Base-by-base conservation (phyloP, 2,888 invertebrate genomes). In the Odontocerum albicorne region DNA sequence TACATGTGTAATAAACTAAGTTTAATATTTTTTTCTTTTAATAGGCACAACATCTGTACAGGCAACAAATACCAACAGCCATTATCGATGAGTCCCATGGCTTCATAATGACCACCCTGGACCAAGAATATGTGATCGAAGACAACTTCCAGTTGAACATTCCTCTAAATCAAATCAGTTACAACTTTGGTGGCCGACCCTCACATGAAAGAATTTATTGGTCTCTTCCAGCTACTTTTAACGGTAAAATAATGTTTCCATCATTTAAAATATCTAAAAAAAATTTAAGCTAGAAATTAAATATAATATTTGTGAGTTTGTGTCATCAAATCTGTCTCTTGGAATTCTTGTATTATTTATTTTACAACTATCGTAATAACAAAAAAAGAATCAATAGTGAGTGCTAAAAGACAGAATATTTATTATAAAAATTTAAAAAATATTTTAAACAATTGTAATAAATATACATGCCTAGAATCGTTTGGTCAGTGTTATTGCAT, bases 201-300 rank as follows among this genome's bases (percentile, higher is more conserved):
- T 74, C 75, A 4, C 73, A 74, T 50, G 67, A 79, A 65, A 66
- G 81, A 64, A 72, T 85, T 36, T 92, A 84, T 72, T 92, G 91
- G 91, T 87, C 88, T 1, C 70, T 92, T 17, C 90, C 91, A 4
- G 68, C 81, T 31, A 72, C 73, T 32, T 84, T 88, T 64, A 81
- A 84, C 31, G 81, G 81, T 53, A 75, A 39, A 31, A 35, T 31
- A 16, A 45, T n/a, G n/a, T n/a, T n/a, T n/a, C n/a, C n/a, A n/a
- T 10, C 10, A 27, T 27, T 7, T 27, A 27, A 7, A 27, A 7
- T 27, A 27, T 7, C 6, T 7, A 4, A 27, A 27, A 27, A 27
- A 27, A 27, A 27, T 27, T 27, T 27, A 27, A 27, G 27, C 27
- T 7, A 7, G 27, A 7, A 27, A 27, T 7, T 27, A n/a, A 35